Conservation (phyloP, 1,140 invertebrate genomes). For the Plodia interpunctella region DNA sequence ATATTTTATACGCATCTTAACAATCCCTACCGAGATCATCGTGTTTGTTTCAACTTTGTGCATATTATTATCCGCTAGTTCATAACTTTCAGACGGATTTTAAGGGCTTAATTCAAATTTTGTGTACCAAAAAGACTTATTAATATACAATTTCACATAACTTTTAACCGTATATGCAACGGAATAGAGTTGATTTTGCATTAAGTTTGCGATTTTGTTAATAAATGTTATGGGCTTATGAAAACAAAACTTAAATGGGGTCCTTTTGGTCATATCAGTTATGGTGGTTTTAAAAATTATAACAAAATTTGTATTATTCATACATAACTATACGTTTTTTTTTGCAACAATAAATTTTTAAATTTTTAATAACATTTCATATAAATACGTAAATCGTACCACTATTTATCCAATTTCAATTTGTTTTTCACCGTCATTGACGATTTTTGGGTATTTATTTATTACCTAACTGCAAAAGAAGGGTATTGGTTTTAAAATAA, state of each 20-base stretch:
- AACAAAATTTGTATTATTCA: too few species aligned
- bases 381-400: too few species aligned
- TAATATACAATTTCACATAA: background rate
- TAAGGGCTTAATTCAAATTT: conserved; percentile 12
- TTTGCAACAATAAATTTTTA: too few species aligned
- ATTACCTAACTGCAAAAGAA: too few species aligned
- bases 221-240: background rate
- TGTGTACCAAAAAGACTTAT: conserved; percentile 4
- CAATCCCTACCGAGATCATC: background rate
- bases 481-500: too few species aligned
- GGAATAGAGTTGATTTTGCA: background rate
- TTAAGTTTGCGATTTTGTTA: conserved; percentile 2
- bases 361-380: too few species aligned
- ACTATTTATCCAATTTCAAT: too few species aligned
- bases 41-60: conserved; percentile 8
- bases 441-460: too few species aligned
- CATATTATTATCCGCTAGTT: conserved; percentile 13
- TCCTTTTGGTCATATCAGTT: background rate
- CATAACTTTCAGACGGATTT: conserved; percentile 9
- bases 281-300: background rate
- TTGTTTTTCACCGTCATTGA: too few species aligned
- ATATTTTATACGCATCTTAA: too few species aligned
- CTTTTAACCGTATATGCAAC: conserved; percentile 1
- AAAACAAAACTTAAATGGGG: conserved; percentile 9
- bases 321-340: too few species aligned